Conservation (phyloP, 2,888 invertebrate genomes). For the Mimas tiliae region DNA sequence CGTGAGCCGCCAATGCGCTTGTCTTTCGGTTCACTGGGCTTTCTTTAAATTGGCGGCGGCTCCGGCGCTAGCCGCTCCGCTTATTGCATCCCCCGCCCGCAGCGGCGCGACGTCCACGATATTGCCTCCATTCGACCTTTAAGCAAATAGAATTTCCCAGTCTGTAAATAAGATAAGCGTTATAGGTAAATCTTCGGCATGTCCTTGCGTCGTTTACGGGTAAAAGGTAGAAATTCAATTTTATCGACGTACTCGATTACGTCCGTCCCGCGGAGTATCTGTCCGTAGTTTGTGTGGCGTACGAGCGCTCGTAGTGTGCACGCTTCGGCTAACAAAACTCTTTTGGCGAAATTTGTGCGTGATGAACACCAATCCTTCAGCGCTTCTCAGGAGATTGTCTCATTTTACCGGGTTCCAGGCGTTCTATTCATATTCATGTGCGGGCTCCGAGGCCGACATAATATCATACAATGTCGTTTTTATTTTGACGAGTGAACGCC, state of each 20-base stretch:
- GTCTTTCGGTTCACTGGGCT: conserved; percentile 86
- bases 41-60: conserved; percentile 86
- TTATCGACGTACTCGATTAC: conserved; percentile 64
- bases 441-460: conserved; percentile 62
- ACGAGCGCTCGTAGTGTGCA: conserved; percentile 36
- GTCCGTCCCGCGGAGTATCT: conserved; percentile 47
- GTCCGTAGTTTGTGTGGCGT: conserved; percentile 34
- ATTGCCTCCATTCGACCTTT: conserved; percentile 83
- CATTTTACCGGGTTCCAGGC: conserved; percentile 59
- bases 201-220: conserved; percentile 63
- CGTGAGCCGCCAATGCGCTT: conserved; percentile 85
- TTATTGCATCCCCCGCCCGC: conserved; percentile 82
- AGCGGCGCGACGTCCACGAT: conserved; percentile 80
- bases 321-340: conserved; percentile 38
- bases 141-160: conserved; percentile 82
- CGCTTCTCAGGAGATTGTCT: conserved; percentile 71
- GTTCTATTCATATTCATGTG: conserved; percentile 75
- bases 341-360: conserved; percentile 71
- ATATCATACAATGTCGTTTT: conserved; percentile 75
- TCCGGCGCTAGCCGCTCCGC: conserved; percentile 77
- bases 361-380: conserved; percentile 75
- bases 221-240: conserved; percentile 72
- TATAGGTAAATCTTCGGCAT: conserved; percentile 74
- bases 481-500: conserved; percentile 77
- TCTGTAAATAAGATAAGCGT: conserved; percentile 77